A percentile compares a stretch with the other conserved stretches of the same genome.
phyloP scores from a whole-genome alignment of 1,140 invertebrate species.

The Potamilus streckersoni region DNA sequence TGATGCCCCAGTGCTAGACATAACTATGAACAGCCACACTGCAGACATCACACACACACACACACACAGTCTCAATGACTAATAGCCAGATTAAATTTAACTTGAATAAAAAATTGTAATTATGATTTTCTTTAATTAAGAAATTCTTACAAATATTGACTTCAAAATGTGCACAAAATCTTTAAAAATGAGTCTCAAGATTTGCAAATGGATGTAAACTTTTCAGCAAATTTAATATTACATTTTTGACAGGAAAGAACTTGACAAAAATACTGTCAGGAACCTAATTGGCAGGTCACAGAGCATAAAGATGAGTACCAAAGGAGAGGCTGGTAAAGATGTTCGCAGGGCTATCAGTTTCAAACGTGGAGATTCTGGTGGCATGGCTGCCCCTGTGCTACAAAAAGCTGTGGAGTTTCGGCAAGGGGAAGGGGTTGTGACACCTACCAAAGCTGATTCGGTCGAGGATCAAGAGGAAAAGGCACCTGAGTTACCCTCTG shows the following conservation, averaged over 20 bases:
- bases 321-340: conserved; percentile 29
- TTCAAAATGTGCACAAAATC: too few species aligned
- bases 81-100: too few species aligned
- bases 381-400: conserved; percentile 40
- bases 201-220: background rate
- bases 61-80: too few species aligned
- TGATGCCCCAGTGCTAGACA: too few species aligned
- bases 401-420: conserved; percentile 57
- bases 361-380: conserved; percentile 34
- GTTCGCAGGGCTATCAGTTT: conserved; percentile 57
- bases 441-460: conserved; percentile 16
- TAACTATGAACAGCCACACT: too few species aligned
- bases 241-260: conserved; percentile 31
- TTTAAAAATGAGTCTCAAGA: too few species aligned
- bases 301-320: conserved; percentile 52
- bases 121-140: too few species aligned
- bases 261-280: conserved; percentile 53
- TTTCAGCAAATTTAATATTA: background rate
- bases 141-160: too few species aligned
- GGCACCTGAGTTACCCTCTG: conserved; percentile 46
- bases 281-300: conserved; percentile 59
- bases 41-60: too few species aligned
- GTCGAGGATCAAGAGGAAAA: conserved; percentile 30
- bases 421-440: conserved; percentile 41
- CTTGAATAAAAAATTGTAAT: too few species aligned